Evolutionary conservation across 1,140 invertebrate species (phyloP).

Genomic region (Drosophila biarmipes): DNA sequence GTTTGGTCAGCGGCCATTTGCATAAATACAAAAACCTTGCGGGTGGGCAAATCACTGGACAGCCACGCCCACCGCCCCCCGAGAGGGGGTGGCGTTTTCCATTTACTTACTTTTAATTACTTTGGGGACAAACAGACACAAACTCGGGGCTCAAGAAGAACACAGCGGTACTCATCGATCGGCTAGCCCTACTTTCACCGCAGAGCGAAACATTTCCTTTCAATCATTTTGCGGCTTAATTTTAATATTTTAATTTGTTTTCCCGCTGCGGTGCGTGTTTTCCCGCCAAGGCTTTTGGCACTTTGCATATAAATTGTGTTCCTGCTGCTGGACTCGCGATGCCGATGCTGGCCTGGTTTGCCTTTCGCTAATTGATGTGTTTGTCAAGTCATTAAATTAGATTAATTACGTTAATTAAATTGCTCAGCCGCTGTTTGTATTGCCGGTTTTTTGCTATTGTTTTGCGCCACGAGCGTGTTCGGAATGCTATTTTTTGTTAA

Average conservation of each 20-base stretch:
- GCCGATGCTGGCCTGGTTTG: constrained; percentile 16
- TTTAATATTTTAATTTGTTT: constrained; percentile 84
- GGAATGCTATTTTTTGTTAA: constrained; percentile 9
- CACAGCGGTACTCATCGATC: constrained; percentile 29
- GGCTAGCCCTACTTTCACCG: constrained; percentile 29
- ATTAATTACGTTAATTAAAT: constrained; percentile 84
- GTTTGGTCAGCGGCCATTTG: constrained; percentile 71
- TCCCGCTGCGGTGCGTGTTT: constrained; percentile 50
- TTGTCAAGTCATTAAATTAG: constrained; percentile 84
- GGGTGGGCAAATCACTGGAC: constrained; percentile 54
- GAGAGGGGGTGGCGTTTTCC: constrained; percentile 40
- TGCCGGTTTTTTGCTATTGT: constrained; percentile 21
- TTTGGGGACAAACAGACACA: constrained; percentile 72
- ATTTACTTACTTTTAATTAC: constrained; percentile 81
- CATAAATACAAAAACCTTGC: constrained; percentile 67
- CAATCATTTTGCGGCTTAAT: constrained; percentile 83
- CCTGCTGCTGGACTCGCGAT: constrained; percentile 27
- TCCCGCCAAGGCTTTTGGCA: constrained; percentile 52
- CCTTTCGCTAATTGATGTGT: constrained; percentile 79
- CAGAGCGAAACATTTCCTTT: constrained; percentile 66
- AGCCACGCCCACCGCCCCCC: constrained; percentile 14
- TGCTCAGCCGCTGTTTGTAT: constrained; percentile 37
- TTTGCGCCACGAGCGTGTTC: constrained; percentile 21
- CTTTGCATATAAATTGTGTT: constrained; percentile 79
- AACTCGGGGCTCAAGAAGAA: constrained; percentile 26